Conservation (phyloP, 2,888 invertebrate species). For the Creontiades dilutus region DNA sequence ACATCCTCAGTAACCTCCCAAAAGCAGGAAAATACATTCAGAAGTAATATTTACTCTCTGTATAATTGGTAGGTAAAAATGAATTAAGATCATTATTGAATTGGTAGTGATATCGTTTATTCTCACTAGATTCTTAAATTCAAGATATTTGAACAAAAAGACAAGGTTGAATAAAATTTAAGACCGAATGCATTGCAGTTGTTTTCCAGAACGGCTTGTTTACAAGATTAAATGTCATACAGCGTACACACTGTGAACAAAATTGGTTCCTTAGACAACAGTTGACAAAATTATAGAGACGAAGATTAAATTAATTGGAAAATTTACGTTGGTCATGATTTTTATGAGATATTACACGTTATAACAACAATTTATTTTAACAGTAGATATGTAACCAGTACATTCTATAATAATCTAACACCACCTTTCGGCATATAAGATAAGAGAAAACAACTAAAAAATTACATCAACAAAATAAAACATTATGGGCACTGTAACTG, state of each 20-base stretch:
- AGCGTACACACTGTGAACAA: conserved; percentile 14
- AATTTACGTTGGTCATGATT: conserved; percentile 53
- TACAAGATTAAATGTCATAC: background rate
- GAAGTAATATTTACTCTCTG: too few relatives aligned
- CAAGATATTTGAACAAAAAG: background rate
- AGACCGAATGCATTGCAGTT: conserved; percentile 10
- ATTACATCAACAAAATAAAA: background rate
- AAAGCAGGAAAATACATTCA: too few relatives aligned
- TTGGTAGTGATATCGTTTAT: too few relatives aligned
- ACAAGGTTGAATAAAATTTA: background rate
- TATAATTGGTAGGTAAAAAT: too few relatives aligned
- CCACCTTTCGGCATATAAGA: conserved; percentile 29
- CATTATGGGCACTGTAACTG: conserved; percentile 50
- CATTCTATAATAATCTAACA: conserved; percentile 69
- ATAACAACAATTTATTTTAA: conserved; percentile 56
- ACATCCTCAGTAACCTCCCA: too few relatives aligned
- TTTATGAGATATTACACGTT: conserved; percentile 29
- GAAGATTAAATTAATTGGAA: background rate
- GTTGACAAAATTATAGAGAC: background rate
- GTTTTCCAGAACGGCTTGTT: background rate
- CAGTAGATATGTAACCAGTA: conserved; percentile 73
- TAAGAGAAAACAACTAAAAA: background rate
- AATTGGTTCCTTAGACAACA: background rate
- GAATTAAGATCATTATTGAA: too few relatives aligned
- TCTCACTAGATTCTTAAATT: too few relatives aligned